Evolutionary conservation across 2,797 vertebrate species (phyloP), one percentile per base, ranked within the genome.

Genomic region (Ceyx erithaca): DNA sequence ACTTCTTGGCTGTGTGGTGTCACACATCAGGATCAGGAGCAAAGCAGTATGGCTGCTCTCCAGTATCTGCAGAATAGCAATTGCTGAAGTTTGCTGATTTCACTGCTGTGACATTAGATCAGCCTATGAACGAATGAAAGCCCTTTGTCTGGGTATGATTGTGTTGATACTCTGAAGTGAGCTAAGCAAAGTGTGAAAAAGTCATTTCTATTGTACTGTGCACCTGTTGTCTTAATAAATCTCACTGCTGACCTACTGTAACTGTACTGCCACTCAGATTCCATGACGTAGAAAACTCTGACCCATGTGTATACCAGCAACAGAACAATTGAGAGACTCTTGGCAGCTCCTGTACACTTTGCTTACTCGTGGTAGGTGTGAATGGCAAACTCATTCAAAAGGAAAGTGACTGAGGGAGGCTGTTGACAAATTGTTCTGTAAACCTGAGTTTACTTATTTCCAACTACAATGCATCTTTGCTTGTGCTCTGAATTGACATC

Each of bases 311-410:
- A 1, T 31, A 58, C 26, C 14, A 67, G 54, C 18, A 43, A 12
- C 23, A 69, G 45, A 83, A 62, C n/a, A 66, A 8, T 84, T 76
- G 21, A 49, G 87, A 28, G 31, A 33, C 35, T 64, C 22, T 41
- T 22, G 13, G 45, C 54, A 78, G 61, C 51, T 62, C 28, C 13
- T 9, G 26, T 40, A 31, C 40, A 31, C 40, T 41, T 92, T 0
- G 0, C 41, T 68, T 75, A 7, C 40, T 87, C 1, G 0, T 61
- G 37, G 20, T 31, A 61, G 37, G 30, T 0, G 0, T 62, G 89
- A 52, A 20, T 12, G 35, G 58, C 54, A 78, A 25, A 45, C 46
- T 69, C 12, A 20, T 80, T 85, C 68, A 35, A 55, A 61, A 68
- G 54, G n/a, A 78, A 46, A 12, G 25, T 71, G 69, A 28, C 22